Evolutionary conservation across 2,113 vertebrate genomes (phyloP), one percentile per base, ranked within the genome.

Genomic region (Peromyscus californicus): DNA sequence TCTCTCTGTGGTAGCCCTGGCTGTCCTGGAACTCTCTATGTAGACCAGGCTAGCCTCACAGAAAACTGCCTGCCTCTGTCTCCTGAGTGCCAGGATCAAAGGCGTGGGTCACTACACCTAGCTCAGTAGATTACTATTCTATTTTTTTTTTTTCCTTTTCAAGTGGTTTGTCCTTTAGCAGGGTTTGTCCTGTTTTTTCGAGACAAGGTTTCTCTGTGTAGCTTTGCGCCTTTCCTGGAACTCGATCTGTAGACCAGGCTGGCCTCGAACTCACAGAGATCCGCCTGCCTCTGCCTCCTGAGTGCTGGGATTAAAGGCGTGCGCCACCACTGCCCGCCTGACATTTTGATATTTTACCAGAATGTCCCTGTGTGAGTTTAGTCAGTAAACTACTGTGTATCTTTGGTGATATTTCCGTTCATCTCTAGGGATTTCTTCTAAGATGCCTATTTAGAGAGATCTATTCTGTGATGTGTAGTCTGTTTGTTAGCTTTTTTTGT

Each of bases 351-450:
- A n/a, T n/a, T 78, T 74, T 89, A n/a, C 26, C 63, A 69, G 72
- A 75, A 29, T 70, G 54, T 93, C 57, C 88, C 19, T 5, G 13
- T 85, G 36, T 92, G 94, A 65, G 57, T 33, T 89, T 91, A n/a
- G 74, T 80, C 33, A 69, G 45, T 63, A 89, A 70, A 7, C 12
- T 92, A 80, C 22, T 89, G 1, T 92, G 10, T 45, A 33, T 67
- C 96, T 94, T 91, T 94, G 63, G 31, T 70, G 57, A 42, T 12
- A 59, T 67, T 94, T 89, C 17, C 75, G 57, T 85, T 91, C 45
- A 45, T 42, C 17, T 96, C 45, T 72, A 54, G 36, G 36, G 36
- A 82, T 96, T 79, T 92, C 69, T n/a, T 88, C 10, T 89, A 95
- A 88, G 88, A 48, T 89, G 67, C 54, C 17, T 80, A 3, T 82